These are phyloP conservation scores for Cnemophilus loriae DNA, from an alignment of 2,113 vertebrate species.

Conservation along the genomic window DNA sequence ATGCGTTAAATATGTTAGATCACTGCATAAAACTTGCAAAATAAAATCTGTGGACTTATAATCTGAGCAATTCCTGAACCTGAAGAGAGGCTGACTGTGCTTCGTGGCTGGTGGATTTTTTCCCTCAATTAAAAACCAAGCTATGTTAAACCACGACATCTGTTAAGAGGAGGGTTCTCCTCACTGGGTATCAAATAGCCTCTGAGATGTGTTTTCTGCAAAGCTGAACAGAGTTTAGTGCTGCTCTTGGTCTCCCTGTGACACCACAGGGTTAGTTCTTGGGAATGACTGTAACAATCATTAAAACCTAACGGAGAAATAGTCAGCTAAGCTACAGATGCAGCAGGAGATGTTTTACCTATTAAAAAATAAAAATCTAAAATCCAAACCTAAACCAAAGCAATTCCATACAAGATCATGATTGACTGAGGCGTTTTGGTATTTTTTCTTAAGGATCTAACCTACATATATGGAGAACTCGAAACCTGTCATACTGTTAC, in stretches of 20 bases:
- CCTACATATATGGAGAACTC: not conserved
- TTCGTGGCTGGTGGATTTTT: too few species aligned
- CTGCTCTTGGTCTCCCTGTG: not conserved
- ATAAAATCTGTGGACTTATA: not conserved
- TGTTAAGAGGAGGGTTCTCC: not conserved
- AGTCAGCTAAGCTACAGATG: not conserved
- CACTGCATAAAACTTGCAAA: not conserved
- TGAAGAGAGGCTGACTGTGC: not conserved
- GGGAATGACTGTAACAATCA: not conserved
- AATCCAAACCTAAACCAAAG: not conserved
- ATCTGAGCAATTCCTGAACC: not conserved
- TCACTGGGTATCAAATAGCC: not conserved
- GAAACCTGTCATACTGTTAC: not conserved
- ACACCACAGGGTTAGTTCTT: not conserved
- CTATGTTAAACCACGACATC: too few species aligned
- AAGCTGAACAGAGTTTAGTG: not conserved
- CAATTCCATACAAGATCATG: not conserved
- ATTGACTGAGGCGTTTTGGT: not conserved
- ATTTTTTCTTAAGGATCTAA: not conserved
- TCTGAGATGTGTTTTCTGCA: not conserved
- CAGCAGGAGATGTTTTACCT: not conserved
- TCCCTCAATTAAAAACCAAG: too few species aligned
- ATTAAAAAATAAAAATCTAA: not conserved
- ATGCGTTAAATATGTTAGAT: not conserved
- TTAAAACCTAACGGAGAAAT: not conserved